These are phyloP conservation scores for Hypomecis atomaria DNA, from an alignment of 2,888 invertebrate genomes.

Conservation along the genomic window DNA sequence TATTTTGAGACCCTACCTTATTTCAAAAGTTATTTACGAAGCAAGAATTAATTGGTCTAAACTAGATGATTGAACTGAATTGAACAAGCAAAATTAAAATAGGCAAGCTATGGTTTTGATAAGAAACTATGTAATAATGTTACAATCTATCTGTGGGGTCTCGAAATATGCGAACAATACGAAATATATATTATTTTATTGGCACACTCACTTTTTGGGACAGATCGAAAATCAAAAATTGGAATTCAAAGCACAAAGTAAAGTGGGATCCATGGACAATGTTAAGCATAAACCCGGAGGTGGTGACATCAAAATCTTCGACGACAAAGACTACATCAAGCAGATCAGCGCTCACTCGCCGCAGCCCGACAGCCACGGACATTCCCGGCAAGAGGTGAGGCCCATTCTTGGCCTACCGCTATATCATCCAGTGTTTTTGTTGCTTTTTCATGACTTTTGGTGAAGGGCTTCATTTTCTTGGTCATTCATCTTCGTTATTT, in stretches of 20 bases:
- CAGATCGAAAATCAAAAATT: conserved; percentile 96
- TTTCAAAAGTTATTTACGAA: background rate
- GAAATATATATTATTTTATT: conserved; percentile 58
- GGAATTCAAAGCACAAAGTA: conserved; percentile 96
- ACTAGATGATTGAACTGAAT: too few species aligned
- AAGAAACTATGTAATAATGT: background rate
- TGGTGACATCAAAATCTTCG: conserved; percentile 96
- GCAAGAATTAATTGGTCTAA: too few species aligned
- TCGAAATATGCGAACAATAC: conserved; percentile 25
- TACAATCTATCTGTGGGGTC: conserved; percentile 37
- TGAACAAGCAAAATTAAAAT: too few species aligned
- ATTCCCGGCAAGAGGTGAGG: conserved; percentile 82
- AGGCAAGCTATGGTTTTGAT: background rate
- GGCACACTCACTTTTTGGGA: conserved; percentile 75
- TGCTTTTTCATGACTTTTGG: conserved; percentile 54
- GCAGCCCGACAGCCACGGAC: conserved; percentile 67
- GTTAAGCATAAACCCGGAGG: conserved; percentile 96
- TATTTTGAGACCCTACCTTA: conserved; percentile 5
- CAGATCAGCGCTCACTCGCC: conserved; percentile 85
- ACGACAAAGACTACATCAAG: conserved; percentile 95
- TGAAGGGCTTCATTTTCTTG: conserved; percentile 58
- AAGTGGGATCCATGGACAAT: conserved; percentile 96
- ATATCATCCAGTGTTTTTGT: conserved; percentile 51
- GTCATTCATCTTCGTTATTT: conserved; percentile 57
- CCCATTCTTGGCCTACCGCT: conserved; percentile 51